A percentile compares a stretch with the other conserved stretches of the same genome.
Evolutionary conservation across 1,140 invertebrate species (phyloP).

Genomic region (Onthophagus taurus): DNA sequence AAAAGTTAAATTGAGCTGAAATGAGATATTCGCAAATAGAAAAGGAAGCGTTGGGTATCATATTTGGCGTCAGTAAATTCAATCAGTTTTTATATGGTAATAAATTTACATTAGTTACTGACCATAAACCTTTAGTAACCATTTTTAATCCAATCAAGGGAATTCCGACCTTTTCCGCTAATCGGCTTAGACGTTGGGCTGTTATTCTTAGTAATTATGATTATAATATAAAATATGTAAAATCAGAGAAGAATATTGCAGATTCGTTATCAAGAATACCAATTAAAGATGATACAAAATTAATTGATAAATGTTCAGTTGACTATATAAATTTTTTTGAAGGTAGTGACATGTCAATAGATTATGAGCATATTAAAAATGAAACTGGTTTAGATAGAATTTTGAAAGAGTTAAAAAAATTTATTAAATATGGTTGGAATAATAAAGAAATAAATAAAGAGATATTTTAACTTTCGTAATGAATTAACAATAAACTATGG

Average conservation of each 20-base stretch:
- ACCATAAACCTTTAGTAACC: constrained; percentile 40
- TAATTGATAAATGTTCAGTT: background rate
- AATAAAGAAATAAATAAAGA: no score
- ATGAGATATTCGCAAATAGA: constrained; percentile 45
- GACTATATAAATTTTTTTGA: constrained; percentile 2
- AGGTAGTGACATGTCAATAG: background rate
- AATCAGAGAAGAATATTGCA: constrained; percentile 12
- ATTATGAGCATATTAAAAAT: constrained; percentile 8
- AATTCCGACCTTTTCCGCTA: constrained; percentile 30
- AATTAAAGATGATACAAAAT: background rate
- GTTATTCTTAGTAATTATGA: constrained; percentile 28
- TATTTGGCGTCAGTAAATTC: constrained; percentile 42
- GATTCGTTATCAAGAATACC: constrained; percentile 3
- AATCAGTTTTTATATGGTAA: constrained; percentile 43
- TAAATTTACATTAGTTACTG: constrained; percentile 39
- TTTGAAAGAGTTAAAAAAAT: no score
- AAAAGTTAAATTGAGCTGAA: constrained; percentile 38
- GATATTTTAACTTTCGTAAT: no score
- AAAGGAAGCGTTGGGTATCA: constrained; percentile 43
- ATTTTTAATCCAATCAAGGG: constrained; percentile 33
- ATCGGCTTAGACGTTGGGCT: constrained; percentile 32
- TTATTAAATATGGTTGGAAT: no score
- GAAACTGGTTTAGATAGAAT: background rate
- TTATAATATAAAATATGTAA: constrained; percentile 32
- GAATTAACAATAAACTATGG: no score